Evolutionary conservation across 2,888 invertebrate species (phyloP).

Genomic region (Chydorus sphaericus): DNA sequence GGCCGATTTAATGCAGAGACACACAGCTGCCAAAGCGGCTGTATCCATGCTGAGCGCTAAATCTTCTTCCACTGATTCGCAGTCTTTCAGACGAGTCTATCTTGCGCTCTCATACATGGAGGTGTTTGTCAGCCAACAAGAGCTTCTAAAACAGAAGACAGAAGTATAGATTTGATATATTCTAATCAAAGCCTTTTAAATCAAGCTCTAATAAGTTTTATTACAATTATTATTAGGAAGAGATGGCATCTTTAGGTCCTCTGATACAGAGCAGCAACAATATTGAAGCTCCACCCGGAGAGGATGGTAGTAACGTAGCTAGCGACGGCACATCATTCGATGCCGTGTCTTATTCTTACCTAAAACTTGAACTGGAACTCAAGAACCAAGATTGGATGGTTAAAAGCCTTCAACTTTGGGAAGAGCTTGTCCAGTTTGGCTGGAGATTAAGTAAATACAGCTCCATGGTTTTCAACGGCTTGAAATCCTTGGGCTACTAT

Average conservation of each 20-base stretch:
- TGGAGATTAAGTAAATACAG: not conserved
- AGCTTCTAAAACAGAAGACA: not conserved
- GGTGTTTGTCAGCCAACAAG: not conserved
- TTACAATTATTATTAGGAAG: not conserved
- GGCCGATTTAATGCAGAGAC: not conserved
- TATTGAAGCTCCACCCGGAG: not conserved
- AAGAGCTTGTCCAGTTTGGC: not conserved
- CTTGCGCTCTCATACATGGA: not conserved
- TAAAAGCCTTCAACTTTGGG: not conserved
- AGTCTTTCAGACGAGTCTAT: not conserved
- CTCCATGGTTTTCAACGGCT: not conserved
- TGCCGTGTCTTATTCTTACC: not conserved
- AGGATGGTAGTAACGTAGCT: not conserved
- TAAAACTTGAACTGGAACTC: not conserved
- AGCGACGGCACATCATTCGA: not conserved
- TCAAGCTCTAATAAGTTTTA: not conserved
- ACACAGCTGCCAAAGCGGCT: not conserved
- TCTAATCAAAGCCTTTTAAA: no score
- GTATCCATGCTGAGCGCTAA: not conserved
- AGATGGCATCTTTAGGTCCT: not conserved
- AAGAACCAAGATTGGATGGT: constrained; percentile 5
- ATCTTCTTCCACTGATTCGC: not conserved
- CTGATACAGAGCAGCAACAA: not conserved
- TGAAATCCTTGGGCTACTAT: not conserved
- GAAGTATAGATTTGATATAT: not conserved